Conservation (phyloP, 1,140 invertebrate genomes). For the Campoletis sonorensis region DNA sequence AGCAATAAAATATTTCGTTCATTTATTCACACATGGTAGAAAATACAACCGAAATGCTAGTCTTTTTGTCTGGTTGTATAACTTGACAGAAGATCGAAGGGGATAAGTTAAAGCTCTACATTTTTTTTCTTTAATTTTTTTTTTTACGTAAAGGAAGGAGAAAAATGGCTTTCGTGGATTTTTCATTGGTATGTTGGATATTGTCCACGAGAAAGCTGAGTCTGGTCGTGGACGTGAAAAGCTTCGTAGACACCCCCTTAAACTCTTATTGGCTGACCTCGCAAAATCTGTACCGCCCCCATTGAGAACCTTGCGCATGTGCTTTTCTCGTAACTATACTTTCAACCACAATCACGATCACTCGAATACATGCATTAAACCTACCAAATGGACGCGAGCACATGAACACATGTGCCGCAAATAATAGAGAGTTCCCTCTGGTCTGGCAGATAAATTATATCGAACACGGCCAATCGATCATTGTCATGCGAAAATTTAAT, state of each 20-base stretch:
- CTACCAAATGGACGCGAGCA: background rate
- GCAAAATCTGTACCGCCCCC: slow-evolving; percentile 33
- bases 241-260: slow-evolving; percentile 19
- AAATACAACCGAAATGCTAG: background rate
- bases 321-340: slow-evolving; percentile 12
- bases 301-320: slow-evolving; percentile 35
- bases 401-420: slow-evolving; percentile 5
- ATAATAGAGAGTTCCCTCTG: slow-evolving; percentile 20
- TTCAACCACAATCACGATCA: background rate
- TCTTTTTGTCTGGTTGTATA: background rate
- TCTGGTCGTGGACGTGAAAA: background rate
- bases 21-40: background rate
- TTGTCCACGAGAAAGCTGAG: background rate
- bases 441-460: slow-evolving; percentile 9
- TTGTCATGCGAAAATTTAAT: slow-evolving; percentile 15
- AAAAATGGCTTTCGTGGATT: background rate
- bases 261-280: slow-evolving; percentile 42
- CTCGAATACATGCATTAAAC: background rate
- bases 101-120: background rate
- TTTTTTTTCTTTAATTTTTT: too few relatives aligned
- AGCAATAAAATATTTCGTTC: too few relatives aligned
- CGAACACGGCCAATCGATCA: slow-evolving; percentile 11
- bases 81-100: background rate
- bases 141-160: background rate
- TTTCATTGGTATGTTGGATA: background rate